These are phyloP conservation scores for Hoplostethus atlanticus DNA, from an alignment of 2,797 vertebrate genomes.

Conservation along the genomic window DNA sequence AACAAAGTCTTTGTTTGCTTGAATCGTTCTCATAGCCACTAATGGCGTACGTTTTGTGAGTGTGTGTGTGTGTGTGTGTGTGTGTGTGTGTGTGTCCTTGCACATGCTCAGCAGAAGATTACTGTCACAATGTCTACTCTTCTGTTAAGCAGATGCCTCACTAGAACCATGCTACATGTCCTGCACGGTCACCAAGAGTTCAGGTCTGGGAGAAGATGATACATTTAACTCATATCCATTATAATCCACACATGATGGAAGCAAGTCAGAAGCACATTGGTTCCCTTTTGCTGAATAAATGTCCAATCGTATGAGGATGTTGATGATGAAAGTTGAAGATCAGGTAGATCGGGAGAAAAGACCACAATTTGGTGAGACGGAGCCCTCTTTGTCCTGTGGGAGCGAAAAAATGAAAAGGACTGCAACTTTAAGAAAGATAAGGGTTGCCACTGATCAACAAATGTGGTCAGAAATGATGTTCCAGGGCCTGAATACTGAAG, in stretches of 20 bases:
- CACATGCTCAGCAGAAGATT: conserved; percentile 53
- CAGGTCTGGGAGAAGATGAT: conserved; percentile 54
- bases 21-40: conserved; percentile 50
- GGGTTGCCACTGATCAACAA: conserved; percentile 21
- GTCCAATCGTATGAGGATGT: conserved; percentile 23
- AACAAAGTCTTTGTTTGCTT: conserved; percentile 24
- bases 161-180: conserved; percentile 40
- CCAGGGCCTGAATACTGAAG: conserved; percentile 21
- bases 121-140: conserved; percentile 22
- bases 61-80: conserved; percentile 19
- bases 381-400: conserved; percentile 9
- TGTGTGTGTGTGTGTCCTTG: conserved; percentile 29
- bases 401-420: conserved; percentile 31
- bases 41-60: conserved; percentile 23
- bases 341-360: conserved; percentile 4
- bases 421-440: conserved; percentile 14
- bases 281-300: conserved; percentile 48
- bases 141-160: conserved; percentile 51
- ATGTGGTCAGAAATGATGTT: neutral
- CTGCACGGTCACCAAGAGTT: conserved; percentile 48
- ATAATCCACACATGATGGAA: conserved; percentile 25
- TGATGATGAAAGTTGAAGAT: conserved; percentile 14
- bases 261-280: conserved; percentile 56
- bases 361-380: neutral
- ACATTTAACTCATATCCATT: conserved; percentile 39